phyloP scores from a whole-genome alignment of 1,140 invertebrate genomes.

The Drosophila setifemur region DNA sequence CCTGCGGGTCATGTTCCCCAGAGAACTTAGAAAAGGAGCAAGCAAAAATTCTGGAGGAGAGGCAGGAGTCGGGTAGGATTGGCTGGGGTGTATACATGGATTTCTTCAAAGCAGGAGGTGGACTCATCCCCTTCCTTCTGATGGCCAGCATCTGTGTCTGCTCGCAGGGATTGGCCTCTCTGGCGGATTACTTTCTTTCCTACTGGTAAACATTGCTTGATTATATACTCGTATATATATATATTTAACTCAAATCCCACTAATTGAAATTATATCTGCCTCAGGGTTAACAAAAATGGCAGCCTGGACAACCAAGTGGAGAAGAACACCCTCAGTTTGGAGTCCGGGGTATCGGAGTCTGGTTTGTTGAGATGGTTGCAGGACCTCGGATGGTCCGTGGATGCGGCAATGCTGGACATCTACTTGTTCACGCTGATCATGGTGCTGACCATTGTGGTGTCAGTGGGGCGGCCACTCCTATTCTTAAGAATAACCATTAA shows the following conservation, averaged over 20 bases:
- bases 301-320: background rate
- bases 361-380: conserved; percentile 25
- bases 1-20: conserved; percentile 84
- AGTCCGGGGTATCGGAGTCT: conserved; percentile 27
- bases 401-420: conserved; percentile 59
- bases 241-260: background rate
- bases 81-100: conserved; percentile 84
- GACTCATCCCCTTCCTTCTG: conserved; percentile 83
- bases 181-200: conserved; percentile 86
- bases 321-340: background rate
- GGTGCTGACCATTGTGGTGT: conserved; percentile 84
- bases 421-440: conserved; percentile 84
- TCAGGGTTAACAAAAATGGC: conserved; percentile 83
- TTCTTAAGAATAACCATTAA: conserved; percentile 89
- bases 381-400: conserved; percentile 38
- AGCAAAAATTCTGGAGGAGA: conserved; percentile 84
- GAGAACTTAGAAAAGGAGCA: conserved; percentile 65
- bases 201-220: conserved; percentile 85
- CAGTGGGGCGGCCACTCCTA: conserved; percentile 84
- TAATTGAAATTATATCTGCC: background rate
- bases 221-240: background rate
- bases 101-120: conserved; percentile 86
- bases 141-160: conserved; percentile 81
- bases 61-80: conserved; percentile 84
- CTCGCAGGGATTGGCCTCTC: conserved; percentile 85